A percentile compares a stretch with the other conserved stretches of the same genome.
Conservation (phyloP, 1,140 invertebrate species). For the Pantala flavescens region DNA sequence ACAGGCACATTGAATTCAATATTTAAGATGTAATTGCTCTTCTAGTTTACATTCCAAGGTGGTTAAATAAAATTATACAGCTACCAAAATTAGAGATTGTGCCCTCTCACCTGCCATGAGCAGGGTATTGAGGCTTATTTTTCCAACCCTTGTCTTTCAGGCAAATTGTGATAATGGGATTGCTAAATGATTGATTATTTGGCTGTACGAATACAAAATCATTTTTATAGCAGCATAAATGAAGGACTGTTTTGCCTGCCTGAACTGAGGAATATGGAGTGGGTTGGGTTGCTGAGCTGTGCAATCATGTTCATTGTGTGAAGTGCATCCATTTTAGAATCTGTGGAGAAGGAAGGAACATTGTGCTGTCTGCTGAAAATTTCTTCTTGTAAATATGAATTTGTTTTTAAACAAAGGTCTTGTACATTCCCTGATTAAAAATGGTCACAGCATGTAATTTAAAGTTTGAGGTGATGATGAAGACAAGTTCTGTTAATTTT, state of each 20-base stretch:
- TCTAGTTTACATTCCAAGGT: background rate
- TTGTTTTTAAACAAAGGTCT: background rate
- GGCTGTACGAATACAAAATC: background rate
- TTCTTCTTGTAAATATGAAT: conserved; percentile 7
- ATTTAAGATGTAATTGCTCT: background rate
- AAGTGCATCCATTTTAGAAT: conserved; percentile 5
- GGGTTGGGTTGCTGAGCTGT: background rate
- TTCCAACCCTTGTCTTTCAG: conserved; percentile 8
- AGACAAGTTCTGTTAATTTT: conserved; percentile 8
- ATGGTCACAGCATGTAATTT: conserved; percentile 2
- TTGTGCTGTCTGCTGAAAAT: background rate
- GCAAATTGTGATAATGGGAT: background rate
- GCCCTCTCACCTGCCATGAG: background rate
- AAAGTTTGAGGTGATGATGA: background rate
- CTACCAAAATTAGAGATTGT: background rate
- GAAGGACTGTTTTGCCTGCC: background rate
- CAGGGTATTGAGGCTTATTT: background rate
- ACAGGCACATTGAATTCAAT: background rate
- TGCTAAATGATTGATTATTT: background rate
- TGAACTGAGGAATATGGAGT: conserved; percentile 9
- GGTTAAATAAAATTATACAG: background rate
- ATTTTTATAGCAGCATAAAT: background rate
- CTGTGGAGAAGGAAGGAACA: background rate
- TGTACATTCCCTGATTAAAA: conserved; percentile 3
- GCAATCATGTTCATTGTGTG: background rate